Evolutionary conservation across 2,888 invertebrate species (phyloP).

Genomic region (Ichneumoninae sp.): DNA sequence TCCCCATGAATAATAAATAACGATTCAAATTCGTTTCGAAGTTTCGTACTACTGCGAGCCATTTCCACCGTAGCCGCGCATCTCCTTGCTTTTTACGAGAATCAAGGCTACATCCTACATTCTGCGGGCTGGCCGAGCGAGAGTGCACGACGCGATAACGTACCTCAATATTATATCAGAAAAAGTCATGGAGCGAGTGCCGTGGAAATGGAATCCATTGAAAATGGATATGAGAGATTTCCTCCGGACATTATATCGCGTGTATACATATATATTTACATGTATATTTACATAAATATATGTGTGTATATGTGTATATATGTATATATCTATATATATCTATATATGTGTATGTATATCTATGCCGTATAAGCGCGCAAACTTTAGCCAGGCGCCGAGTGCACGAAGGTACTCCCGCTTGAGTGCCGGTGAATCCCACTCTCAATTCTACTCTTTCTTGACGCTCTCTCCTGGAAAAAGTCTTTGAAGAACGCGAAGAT

Average conservation of each 20-base stretch:
- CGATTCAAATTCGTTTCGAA: slow-evolving; percentile 60
- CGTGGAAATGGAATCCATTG: slow-evolving; percentile 34
- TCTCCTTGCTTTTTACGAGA: slow-evolving; percentile 43
- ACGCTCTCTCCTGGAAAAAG: slow-evolving; percentile 22
- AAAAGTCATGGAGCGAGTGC: slow-evolving; percentile 21
- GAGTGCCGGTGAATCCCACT: slow-evolving; percentile 12
- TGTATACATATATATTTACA: background rate
- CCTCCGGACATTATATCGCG: background rate
- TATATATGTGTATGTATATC: background rate
- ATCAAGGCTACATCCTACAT: slow-evolving; percentile 22
- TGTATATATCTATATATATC: too few species aligned
- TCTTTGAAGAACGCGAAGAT: slow-evolving; percentile 53
- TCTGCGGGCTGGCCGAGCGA: background rate
- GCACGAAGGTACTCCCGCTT: background rate
- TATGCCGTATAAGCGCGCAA: background rate
- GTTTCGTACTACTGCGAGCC: background rate
- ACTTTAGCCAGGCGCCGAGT: background rate
- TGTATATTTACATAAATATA: too few species aligned
- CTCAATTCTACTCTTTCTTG: background rate
- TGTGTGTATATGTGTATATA: background rate
- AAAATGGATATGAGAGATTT: slow-evolving; percentile 23
- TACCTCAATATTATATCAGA: slow-evolving; percentile 18
- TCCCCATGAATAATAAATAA: slow-evolving; percentile 63
- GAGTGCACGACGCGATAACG: slow-evolving; percentile 32
- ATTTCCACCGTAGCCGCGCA: slow-evolving; percentile 11